Base-by-base conservation (phyloP, 2,888 invertebrate species). In the Erebia ligea region DNA sequence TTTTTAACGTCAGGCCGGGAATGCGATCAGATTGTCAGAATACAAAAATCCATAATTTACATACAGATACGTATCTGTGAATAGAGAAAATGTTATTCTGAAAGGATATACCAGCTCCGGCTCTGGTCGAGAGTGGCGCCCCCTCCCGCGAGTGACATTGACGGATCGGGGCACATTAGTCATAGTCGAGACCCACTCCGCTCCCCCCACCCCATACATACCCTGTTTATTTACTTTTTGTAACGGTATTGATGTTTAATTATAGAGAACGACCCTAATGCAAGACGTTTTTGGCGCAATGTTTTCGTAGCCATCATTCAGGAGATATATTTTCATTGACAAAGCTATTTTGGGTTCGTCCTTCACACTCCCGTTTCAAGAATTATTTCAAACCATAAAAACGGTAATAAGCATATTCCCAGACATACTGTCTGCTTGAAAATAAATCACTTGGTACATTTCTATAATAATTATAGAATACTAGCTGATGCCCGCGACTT, bases 131-230 rank as follows among this genome's bases (percentile, higher is more conserved):
- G 81, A 85, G 85, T 86, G 83, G 88, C 87, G 86, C 88, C 88
- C 88, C 90, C 87, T 81, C 84, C 89, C 89, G 86, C 88, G 87
- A 90, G 86, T 91, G 95, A 95, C 95, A 95, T 94, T 95, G 95
- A 95, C 95, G 94, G 94, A 95, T 95, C 94, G 95, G 88, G 91
- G 87, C 87, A 91, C 94, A 95, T 95, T 95, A 95, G 95, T 95
- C 95, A 95, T 95, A 95, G 94, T 94, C 93, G 91, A 87, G 88
- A 86, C 91, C 90, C 82, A 90, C 90, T 90, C 90, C 90, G 85
- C 86, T 86, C 85, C 90, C 87, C 90, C 76, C 84, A 86, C 89
- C 90, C 86, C 85, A 79, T 86, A 90, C 84, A 86, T 89, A 90
- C 92, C 90, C 90, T 89, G 88, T 92, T 89, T 93, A 92, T 93